Conservation (phyloP, 2,888 invertebrate genomes). For the Drosophila phalerata region DNA sequence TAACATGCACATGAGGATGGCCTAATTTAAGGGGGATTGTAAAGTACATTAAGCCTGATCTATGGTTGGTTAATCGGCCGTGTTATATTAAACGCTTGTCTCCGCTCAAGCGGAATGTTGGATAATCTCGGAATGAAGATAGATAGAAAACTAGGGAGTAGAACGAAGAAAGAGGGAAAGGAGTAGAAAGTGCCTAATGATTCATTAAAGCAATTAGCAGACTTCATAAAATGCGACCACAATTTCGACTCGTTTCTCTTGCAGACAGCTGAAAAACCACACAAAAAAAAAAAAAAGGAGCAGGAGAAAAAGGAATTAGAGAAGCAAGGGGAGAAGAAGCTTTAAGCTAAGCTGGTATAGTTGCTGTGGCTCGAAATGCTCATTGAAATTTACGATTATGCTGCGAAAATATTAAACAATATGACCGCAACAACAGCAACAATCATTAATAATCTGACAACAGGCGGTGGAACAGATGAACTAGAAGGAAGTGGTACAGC, state of each 20-base stretch:
- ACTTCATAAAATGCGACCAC: conserved; percentile 14
- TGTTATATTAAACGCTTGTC: conserved; percentile 18
- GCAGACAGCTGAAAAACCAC: conserved; percentile 44
- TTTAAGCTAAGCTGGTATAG: neutral
- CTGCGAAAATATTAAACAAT: conserved; percentile 78
- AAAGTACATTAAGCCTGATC: conserved; percentile 3
- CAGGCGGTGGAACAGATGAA: conserved; percentile 26
- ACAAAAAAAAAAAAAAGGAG: neutral
- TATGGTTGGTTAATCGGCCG: conserved; percentile 15
- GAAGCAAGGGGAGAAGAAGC: neutral
- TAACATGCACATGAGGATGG: neutral
- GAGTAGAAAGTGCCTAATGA: conserved; percentile 42
- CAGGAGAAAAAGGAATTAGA: neutral
- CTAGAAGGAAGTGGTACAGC: neutral
- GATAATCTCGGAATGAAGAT: neutral
- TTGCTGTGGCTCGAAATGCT: conserved; percentile 57
- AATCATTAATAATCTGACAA: conserved; percentile 62
- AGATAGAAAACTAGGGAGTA: neutral
- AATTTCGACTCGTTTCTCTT: conserved; percentile 49
- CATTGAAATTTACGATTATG: conserved; percentile 80
- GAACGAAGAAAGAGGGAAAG: neutral
- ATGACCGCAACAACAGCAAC: conserved; percentile 66
- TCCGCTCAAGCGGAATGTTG: conserved; percentile 20
- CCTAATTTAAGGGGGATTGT: neutral
- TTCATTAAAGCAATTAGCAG: conserved; percentile 64